phyloP scores from a whole-genome alignment of 2,888 invertebrate genomes.

The Bhutanitis thaidina region DNA sequence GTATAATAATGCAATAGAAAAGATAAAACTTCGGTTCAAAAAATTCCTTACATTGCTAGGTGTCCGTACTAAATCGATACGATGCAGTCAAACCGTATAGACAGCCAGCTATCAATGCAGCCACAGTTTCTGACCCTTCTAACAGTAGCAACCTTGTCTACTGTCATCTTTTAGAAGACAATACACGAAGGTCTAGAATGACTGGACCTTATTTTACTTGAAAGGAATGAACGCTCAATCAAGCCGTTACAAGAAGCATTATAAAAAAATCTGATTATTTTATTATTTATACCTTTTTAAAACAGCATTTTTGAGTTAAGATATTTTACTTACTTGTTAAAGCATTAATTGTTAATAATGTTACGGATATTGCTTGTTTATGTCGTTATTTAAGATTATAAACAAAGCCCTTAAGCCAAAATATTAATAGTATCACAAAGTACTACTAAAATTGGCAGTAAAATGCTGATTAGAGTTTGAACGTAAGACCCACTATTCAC shows the following conservation, averaged over 20 bases:
- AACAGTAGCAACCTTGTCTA: neutral
- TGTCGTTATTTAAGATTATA: no score
- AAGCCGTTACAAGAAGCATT: conserved; percentile 42
- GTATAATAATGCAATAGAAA: no score
- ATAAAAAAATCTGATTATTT: conserved; percentile 26
- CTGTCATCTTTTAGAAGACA: conserved; percentile 1
- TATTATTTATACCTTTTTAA: no score
- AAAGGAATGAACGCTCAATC: conserved; percentile 41
- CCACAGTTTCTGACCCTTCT: conserved; percentile 27
- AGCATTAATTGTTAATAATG: no score
- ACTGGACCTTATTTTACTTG: conserved; percentile 25
- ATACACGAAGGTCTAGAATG: conserved; percentile 23
- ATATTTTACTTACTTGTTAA: no score
- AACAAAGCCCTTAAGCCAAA: no score
- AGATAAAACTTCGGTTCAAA: conserved; percentile 29
- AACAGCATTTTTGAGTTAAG: no score
- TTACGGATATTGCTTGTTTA: no score
- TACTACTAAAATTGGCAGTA: no score
- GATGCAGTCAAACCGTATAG: conserved; percentile 42
- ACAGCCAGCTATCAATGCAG: conserved; percentile 28
- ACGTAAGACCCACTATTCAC: no score
- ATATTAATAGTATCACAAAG: no score
- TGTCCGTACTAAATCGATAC: conserved; percentile 52
- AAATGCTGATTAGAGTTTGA: no score
- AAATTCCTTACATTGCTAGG: conserved; percentile 51